These are phyloP conservation scores for Prolemur simus DNA, from an alignment of 2,113 vertebrate genomes.

Conservation along the genomic window DNA sequence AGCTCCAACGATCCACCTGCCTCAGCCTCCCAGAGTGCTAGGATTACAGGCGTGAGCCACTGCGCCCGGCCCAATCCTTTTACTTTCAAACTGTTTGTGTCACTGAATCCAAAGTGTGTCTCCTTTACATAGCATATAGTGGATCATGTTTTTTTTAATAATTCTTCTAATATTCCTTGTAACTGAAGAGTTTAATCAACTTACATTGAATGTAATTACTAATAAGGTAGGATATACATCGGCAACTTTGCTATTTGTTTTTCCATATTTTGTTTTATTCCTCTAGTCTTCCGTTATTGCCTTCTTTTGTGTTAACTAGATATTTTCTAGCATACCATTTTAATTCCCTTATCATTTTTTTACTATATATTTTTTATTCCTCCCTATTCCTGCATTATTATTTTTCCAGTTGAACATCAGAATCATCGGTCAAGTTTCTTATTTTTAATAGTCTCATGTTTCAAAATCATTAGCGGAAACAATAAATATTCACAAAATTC, in stretches of 20 bases:
- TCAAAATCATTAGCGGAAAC: neutral
- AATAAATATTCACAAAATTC: neutral
- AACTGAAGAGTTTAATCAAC: neutral
- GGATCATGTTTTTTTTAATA: neutral
- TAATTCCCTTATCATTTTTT: neutral
- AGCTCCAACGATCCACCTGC: too few relatives aligned
- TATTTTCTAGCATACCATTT: neutral
- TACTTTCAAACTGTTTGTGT: neutral
- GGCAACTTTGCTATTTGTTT: neutral
- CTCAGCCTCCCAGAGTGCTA: too few relatives aligned
- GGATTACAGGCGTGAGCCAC: too few relatives aligned
- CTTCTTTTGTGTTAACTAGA: neutral
- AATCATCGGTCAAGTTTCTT: neutral
- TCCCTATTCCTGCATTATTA: neutral
- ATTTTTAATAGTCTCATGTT: neutral
- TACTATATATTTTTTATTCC: neutral
- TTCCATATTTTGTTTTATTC: neutral
- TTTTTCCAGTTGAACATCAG: conserved; percentile 1
- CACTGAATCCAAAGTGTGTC: neutral
- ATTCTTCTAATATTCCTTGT: neutral
- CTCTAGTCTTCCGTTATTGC: neutral
- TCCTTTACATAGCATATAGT: too few relatives aligned
- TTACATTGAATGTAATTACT: neutral
- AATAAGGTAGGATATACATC: neutral
- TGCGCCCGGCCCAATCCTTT: neutral